Evolutionary conservation across 2,113 vertebrate species (phyloP).

Genomic region (Lampris incognitus): DNA sequence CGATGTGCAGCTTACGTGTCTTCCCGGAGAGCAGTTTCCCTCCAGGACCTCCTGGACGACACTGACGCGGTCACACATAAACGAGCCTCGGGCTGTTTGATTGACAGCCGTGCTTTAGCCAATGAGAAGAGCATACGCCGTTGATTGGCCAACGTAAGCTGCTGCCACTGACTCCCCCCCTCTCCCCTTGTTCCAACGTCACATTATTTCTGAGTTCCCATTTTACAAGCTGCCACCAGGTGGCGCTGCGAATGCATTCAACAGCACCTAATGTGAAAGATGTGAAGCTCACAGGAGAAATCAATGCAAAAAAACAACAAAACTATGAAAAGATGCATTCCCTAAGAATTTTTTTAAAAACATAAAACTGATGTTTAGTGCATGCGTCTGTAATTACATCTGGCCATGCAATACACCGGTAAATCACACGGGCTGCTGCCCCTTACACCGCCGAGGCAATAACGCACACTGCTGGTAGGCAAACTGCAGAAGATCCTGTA

Average conservation of each 20-base stretch:
- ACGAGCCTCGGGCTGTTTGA: conserved; percentile 52
- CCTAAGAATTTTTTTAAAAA: conserved; percentile 22
- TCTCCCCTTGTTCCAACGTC: conserved; percentile 14
- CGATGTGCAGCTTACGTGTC: not conserved
- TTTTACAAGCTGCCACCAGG: conserved; percentile 41
- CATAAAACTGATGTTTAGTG: conserved; percentile 40
- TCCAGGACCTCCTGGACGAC: conserved; percentile 9
- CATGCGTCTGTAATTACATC: conserved; percentile 30
- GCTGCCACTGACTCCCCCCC: not conserved
- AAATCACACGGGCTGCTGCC: not conserved
- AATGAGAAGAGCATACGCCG: conserved; percentile 56
- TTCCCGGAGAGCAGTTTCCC: conserved; percentile 20
- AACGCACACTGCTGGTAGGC: not conserved
- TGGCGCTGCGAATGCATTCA: conserved; percentile 26
- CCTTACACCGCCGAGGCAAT: not conserved
- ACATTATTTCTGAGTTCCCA: not conserved
- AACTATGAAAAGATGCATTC: conserved; percentile 7
- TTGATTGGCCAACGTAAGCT: conserved; percentile 57
- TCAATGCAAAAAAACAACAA: conserved; percentile 41
- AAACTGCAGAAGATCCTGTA: not conserved
- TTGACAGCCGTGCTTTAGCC: conserved; percentile 65
- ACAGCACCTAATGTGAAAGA: not conserved
- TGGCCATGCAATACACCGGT: conserved; percentile 29
- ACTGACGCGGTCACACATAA: conserved; percentile 36
- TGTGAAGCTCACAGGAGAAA: conserved; percentile 36